Evolutionary conservation across 2,797 vertebrate species (phyloP).

Genomic region (Bovichtus diacanthus): DNA sequence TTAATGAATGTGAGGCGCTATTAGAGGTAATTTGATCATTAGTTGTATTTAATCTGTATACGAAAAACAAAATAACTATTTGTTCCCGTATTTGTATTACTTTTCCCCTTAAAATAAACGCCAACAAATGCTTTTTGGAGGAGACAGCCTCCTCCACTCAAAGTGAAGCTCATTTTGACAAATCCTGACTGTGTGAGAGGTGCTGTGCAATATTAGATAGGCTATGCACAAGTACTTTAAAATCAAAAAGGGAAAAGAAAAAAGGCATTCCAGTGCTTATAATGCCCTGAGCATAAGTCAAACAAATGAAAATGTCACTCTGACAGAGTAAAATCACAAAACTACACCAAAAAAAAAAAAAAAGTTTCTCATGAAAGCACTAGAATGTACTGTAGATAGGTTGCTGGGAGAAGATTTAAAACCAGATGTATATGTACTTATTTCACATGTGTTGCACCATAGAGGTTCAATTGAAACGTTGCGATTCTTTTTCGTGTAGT

Average conservation of each 20-base stretch:
- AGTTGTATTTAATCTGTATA: not conserved
- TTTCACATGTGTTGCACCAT: not conserved
- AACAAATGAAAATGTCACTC: conserved; percentile 14
- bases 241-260: conserved; percentile 17
- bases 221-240: conserved; percentile 20
- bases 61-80: not conserved
- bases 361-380: not conserved
- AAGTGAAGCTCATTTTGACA: conserved; percentile 50
- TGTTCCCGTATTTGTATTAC: conserved; percentile 9
- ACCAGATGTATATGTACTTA: not conserved
- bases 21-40: not conserved
- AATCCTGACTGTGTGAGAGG: conserved; percentile 44
- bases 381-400: not conserved
- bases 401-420: conserved; percentile 1
- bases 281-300: conserved; percentile 22
- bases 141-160: conserved; percentile 17
- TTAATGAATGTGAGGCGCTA: no score
- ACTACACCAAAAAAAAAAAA: not conserved
- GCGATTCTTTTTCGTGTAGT: not conserved
- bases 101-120: conserved; percentile 14
- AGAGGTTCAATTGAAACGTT: not conserved
- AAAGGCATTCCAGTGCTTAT: conserved; percentile 7
- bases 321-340: conserved; percentile 14
- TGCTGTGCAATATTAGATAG: not conserved
- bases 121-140: conserved; percentile 10